These are phyloP conservation scores for Sphyrna mokarran DNA, from an alignment of 2,113 vertebrate species.

Conservation along the genomic window DNA sequence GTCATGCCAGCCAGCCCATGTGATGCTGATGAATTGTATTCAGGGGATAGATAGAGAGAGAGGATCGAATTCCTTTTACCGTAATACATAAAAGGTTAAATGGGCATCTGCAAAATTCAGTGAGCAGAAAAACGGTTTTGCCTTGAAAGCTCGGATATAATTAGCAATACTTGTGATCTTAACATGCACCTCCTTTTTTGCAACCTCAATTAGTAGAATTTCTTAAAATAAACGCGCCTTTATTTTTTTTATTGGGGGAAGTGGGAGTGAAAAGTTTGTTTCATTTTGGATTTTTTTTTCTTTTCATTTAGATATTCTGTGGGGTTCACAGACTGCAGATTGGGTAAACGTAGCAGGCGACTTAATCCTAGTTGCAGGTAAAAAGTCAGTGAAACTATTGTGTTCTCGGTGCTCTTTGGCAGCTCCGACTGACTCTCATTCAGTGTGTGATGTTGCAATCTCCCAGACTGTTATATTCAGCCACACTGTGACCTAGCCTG, in stretches of 20 bases:
- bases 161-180: neutral
- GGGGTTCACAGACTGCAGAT: neutral
- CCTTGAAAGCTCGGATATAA: neutral
- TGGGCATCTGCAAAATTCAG: neutral
- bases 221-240: neutral
- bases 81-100: constrained; percentile 10
- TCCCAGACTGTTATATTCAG: constrained; percentile 23
- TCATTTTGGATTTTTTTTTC: neutral
- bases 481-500: neutral
- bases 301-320: neutral
- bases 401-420: neutral
- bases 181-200: neutral
- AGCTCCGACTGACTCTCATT: neutral
- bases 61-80: constrained; percentile 19
- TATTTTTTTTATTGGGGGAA: neutral
- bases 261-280: neutral
- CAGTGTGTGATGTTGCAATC: constrained; percentile 20
- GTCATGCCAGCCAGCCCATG: constrained; percentile 13
- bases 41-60: neutral
- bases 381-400: neutral
- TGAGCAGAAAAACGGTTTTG: neutral
- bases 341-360: neutral
- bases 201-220: neutral
- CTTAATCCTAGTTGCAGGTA: neutral
- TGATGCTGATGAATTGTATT: constrained; percentile 31